Evolutionary conservation across 2,797 vertebrate species (phyloP).

Genomic region (Hypotaenidia philippensis): DNA sequence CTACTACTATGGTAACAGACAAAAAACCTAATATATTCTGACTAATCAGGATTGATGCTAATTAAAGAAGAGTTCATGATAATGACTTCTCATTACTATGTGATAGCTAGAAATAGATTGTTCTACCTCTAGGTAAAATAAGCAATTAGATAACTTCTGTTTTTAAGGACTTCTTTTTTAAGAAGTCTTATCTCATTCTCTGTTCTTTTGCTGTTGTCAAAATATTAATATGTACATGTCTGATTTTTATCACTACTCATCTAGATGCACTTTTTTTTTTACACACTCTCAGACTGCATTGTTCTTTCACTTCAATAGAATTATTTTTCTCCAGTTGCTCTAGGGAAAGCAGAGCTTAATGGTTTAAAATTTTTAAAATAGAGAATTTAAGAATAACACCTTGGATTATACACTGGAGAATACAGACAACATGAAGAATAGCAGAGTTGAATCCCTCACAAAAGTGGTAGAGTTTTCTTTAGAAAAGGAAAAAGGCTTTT

Average conservation of each 20-base stretch:
- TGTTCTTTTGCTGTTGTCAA: conserved; percentile 66
- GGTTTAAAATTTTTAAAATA: not conserved
- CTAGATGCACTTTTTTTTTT: conserved; percentile 13
- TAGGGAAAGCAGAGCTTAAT: not conserved
- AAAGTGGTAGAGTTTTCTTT: not conserved
- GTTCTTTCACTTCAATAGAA: not conserved
- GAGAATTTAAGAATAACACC: not conserved
- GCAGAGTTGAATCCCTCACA: not conserved
- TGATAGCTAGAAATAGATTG: conserved; percentile 82
- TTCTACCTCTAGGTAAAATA: conserved; percentile 81
- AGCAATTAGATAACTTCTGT: conserved; percentile 79
- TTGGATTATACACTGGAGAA: not conserved
- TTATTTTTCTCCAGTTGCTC: not conserved
- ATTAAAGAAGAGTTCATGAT: conserved; percentile 84
- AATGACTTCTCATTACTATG: conserved; percentile 83
- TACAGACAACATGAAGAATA: not conserved
- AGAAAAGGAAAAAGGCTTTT: not conserved
- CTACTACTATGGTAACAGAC: conserved; percentile 77
- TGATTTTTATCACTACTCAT: conserved; percentile 45
- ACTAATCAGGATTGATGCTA: conserved; percentile 85
- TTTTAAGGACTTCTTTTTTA: conserved; percentile 69
- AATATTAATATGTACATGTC: conserved; percentile 59
- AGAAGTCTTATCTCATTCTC: conserved; percentile 55
- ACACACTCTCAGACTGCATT: not conserved
- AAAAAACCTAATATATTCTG: conserved; percentile 82